Percentiles rank a stretch among this genome's conserved stretches.
These are phyloP conservation scores for Acanthaster planci DNA, from an alignment of 35 echinoderm and acorn worm genomes.

Conservation along the genomic window DNA sequence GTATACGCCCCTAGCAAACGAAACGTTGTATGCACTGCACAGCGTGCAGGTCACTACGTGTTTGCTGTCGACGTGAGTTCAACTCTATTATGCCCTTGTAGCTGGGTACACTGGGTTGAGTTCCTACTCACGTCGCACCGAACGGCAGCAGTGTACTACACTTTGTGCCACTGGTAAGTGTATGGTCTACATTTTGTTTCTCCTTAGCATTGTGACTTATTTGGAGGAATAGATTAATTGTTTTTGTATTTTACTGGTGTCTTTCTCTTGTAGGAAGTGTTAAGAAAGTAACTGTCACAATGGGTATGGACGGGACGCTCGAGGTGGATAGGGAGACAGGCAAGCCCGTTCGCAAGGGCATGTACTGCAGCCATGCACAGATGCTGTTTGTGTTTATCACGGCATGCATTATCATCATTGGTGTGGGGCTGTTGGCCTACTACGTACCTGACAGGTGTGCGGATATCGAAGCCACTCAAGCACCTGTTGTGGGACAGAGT, in stretches of 20 bases:
- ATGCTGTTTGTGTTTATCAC: conserved; percentile 64
- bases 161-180: not conserved
- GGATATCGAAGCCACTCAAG: not conserved
- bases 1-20: not conserved
- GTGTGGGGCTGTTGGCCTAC: conserved; percentile 68
- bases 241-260: not conserved
- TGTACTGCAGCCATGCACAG: conserved; percentile 69
- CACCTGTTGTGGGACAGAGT: not conserved
- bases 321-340: conserved; percentile 57
- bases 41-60: no score
- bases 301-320: conserved; percentile 50
- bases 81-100: no score
- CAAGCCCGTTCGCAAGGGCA: conserved; percentile 26
- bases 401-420: conserved; percentile 58
- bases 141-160: not conserved
- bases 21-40: no score
- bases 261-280: conserved; percentile 3
- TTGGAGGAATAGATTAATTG: no score
- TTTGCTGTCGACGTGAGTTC: no score
- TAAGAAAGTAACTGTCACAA: conserved; percentile 44
- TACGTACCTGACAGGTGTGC: conserved; percentile 81
- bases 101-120: no score
- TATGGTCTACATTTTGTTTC: not conserved
- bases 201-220: not conserved
- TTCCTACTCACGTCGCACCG: not conserved